Percentiles rank a stretch among this genome's conserved stretches.
Conservation (phyloP, 2,888 invertebrate species). For the Halictus ligatus region DNA sequence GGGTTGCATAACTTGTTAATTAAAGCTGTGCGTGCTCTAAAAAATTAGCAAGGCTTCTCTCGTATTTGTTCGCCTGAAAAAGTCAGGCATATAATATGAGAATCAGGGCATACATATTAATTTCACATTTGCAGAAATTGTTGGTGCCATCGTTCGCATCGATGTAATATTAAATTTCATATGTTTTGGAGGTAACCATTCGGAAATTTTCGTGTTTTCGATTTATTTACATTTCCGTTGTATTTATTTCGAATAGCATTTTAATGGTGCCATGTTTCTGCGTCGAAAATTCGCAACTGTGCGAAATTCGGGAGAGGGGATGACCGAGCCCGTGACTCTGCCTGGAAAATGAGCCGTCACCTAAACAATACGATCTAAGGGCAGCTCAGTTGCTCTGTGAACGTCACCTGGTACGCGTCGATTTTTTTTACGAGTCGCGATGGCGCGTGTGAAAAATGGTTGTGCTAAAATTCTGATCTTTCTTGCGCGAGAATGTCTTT, state of each 20-base stretch:
- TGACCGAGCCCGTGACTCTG: neutral
- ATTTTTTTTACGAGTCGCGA: neutral
- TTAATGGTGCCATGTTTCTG: neutral
- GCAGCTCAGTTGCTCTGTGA: neutral
- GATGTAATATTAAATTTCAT: neutral
- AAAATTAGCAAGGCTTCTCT: neutral
- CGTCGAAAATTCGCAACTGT: neutral
- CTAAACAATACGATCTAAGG: neutral
- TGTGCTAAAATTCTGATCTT: neutral
- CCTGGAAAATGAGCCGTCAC: neutral
- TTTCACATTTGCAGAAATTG: neutral
- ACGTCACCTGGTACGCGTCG: neutral
- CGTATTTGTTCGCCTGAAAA: neutral
- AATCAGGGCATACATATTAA: neutral
- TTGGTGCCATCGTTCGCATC: neutral
- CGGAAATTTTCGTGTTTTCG: neutral
- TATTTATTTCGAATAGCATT: neutral
- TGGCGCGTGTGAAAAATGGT: neutral
- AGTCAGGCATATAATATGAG: neutral
- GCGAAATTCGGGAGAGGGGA: neutral
- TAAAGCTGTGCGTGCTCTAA: neutral
- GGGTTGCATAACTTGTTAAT: neutral
- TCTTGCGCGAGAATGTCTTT: no score
- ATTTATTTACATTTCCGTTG: neutral
- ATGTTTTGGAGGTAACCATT: neutral